Percentiles rank a stretch among this genome's conserved stretches.
Evolutionary conservation across 2,797 vertebrate species (phyloP).

Genomic region (Galagoides demidoff): DNA sequence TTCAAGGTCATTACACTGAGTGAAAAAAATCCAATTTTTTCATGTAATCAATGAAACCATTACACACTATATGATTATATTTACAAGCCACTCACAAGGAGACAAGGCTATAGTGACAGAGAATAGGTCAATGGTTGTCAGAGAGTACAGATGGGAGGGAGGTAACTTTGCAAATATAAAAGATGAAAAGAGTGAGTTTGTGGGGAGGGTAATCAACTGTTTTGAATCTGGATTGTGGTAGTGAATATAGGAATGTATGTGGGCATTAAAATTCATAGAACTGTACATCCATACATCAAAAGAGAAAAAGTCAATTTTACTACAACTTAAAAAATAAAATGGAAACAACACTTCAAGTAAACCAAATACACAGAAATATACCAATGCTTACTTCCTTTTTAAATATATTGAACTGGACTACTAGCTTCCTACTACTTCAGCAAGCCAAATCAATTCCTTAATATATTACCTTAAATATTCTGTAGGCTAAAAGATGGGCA

Average conservation of each 20-base stretch:
- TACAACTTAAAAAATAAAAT: slow-evolving; percentile 18
- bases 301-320: not conserved
- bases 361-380: slow-evolving; percentile 26
- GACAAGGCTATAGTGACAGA: not conserved
- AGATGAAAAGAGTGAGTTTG: not conserved
- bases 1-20: slow-evolving; percentile 29
- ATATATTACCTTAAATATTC: not conserved
- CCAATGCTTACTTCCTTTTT: not conserved
- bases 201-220: not conserved
- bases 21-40: not conserved
- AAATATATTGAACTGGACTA: not conserved
- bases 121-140: not conserved
- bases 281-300: not conserved
- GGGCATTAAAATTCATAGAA: slow-evolving; percentile 21
- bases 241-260: not conserved
- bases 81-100: not conserved
- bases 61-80: not conserved
- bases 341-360: not conserved
- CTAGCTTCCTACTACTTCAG: slow-evolving; percentile 13
- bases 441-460: not conserved
- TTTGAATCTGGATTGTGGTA: not conserved
- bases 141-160: not conserved
- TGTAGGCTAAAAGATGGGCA: not conserved
- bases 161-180: not conserved
- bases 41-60: not conserved